Conservation (phyloP, 2,888 invertebrate species). For the Lomographa bimaculata region DNA sequence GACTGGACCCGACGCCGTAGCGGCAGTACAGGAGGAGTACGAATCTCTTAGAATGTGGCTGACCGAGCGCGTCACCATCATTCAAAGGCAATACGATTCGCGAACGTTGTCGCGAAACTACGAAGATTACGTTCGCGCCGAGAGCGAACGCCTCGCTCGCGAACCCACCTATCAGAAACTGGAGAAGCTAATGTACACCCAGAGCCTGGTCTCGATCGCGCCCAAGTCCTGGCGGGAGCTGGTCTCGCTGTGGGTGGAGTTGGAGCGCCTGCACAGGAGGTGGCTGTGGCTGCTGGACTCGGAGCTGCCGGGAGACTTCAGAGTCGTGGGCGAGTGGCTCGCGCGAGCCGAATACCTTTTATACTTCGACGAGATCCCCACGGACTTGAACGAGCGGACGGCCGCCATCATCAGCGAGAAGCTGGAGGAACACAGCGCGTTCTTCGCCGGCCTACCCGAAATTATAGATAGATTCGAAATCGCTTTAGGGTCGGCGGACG, state of each 20-base stretch:
- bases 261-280: constrained; percentile 89
- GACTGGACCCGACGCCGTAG: constrained; percentile 88
- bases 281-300: constrained; percentile 97
- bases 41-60: constrained; percentile 92
- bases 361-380: constrained; percentile 92
- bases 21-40: constrained; percentile 92
- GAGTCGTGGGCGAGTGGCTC: constrained; percentile 94
- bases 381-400: constrained; percentile 93
- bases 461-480: constrained; percentile 91
- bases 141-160: constrained; percentile 89
- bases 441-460: constrained; percentile 92
- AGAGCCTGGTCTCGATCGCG: constrained; percentile 91
- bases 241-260: constrained; percentile 90
- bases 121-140: constrained; percentile 91
- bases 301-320: constrained; percentile 92
- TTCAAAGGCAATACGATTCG: constrained; percentile 90
- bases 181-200: constrained; percentile 90
- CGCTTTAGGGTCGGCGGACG: constrained; percentile 87
- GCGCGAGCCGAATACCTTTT: constrained; percentile 93
- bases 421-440: constrained; percentile 94
- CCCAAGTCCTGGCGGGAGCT: constrained; percentile 94
- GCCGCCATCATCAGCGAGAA: constrained; percentile 94
- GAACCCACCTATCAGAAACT: constrained; percentile 89
- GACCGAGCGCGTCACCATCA: constrained; percentile 88
- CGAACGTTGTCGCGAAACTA: constrained; percentile 90